Evolutionary conservation across 1,140 invertebrate genomes (phyloP).

Genomic region (Philopotamus ludificatus): DNA sequence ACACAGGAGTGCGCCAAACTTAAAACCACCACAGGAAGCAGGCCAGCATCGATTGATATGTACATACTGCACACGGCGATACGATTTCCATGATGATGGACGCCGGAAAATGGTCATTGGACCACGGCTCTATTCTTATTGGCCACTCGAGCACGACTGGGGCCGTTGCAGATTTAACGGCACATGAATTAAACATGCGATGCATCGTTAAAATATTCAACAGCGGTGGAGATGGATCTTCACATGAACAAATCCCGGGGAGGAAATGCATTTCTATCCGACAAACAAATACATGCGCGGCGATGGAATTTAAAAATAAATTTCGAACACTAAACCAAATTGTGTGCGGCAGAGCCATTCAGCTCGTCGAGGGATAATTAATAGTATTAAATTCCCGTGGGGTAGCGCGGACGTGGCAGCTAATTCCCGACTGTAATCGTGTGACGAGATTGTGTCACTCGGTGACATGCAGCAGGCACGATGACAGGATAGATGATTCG

Average conservation of each 20-base stretch:
- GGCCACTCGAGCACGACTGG: neutral
- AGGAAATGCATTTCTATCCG: no score
- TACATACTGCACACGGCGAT: no score
- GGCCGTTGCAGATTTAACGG: conserved; percentile 22
- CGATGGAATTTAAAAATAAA: no score
- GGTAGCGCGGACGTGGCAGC: neutral
- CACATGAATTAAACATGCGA: conserved; percentile 28
- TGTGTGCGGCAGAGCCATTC: no score
- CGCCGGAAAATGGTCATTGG: conserved; percentile 21
- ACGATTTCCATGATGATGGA: no score
- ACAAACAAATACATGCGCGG: no score
- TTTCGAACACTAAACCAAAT: no score
- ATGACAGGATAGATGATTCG: conserved; percentile 8
- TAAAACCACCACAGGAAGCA: no score
- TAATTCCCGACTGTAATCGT: conserved; percentile 16
- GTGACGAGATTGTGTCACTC: conserved; percentile 16
- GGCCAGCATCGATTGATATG: no score
- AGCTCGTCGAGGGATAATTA: neutral
- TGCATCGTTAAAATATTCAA: conserved; percentile 27
- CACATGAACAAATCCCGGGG: no score
- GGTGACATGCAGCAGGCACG: conserved; percentile 9
- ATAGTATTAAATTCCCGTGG: neutral
- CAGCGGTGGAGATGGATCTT: conserved; percentile 8
- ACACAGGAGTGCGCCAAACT: no score
- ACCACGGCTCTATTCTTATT: conserved; percentile 11